These are phyloP conservation scores for human (Homo sapiens) DNA, from an alignment of 2,113 vertebrate species.

Conservation along the genomic window DNA sequence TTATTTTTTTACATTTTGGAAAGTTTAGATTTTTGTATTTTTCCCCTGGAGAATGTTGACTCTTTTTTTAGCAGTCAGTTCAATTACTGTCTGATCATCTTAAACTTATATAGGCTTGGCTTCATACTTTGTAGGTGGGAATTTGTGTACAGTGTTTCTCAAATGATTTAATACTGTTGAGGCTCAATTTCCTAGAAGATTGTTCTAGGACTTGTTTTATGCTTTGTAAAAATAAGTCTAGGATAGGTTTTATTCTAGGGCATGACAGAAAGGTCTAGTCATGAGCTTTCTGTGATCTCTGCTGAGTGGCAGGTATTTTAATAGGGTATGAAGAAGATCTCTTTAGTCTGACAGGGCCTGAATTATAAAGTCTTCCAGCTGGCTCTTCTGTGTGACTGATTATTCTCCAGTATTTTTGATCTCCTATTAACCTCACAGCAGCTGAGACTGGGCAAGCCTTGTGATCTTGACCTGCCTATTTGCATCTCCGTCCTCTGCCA, in stretches of 20 bases:
- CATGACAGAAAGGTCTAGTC: not conserved
- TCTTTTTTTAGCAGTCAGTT: not conserved
- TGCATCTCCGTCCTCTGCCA: not conserved
- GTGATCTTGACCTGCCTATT: not conserved
- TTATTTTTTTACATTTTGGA: not conserved
- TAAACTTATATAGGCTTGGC: not conserved
- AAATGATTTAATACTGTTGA: not conserved
- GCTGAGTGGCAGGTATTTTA: not conserved
- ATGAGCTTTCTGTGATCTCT: not conserved
- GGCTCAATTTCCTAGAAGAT: not conserved
- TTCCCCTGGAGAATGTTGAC: not conserved
- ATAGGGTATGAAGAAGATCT: not conserved
- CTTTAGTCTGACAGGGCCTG: not conserved
- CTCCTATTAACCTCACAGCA: not conserved
- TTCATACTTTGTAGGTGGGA: not conserved
- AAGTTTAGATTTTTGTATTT: not conserved
- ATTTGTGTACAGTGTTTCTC: not conserved
- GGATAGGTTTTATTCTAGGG: not conserved
- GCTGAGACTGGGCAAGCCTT: not conserved
- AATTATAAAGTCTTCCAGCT: not conserved
- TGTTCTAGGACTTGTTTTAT: not conserved
- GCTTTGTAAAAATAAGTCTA: not conserved
- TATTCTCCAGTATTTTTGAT: not conserved
- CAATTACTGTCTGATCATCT: not conserved
- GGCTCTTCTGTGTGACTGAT: not conserved